Evolutionary conservation across 2,797 vertebrate genomes (phyloP).

Genomic region (Huso huso): DNA sequence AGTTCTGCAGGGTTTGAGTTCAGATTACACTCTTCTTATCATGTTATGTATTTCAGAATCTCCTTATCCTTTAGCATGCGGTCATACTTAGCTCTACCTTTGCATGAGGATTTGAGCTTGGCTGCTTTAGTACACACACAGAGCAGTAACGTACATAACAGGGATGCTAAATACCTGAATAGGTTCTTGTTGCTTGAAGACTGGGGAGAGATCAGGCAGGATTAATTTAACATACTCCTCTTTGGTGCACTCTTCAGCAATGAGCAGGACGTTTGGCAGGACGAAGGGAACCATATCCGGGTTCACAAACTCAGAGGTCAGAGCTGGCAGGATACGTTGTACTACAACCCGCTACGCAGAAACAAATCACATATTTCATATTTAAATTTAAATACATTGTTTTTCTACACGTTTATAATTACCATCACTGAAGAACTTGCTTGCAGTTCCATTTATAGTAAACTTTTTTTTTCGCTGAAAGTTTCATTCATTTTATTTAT

Average conservation of each 20-base stretch:
- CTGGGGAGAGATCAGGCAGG: conserved; percentile 86
- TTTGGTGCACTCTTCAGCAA: conserved; percentile 95
- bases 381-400: too few relatives aligned
- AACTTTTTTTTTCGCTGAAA: too few relatives aligned
- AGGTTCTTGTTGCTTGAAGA: conserved; percentile 96
- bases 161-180: conserved; percentile 69
- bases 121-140: too few relatives aligned
- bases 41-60: too few relatives aligned
- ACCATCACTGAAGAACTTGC: too few relatives aligned
- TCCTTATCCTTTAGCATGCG: too few relatives aligned
- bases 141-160: not conserved
- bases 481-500: not conserved
- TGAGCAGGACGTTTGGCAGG: conserved; percentile 90
- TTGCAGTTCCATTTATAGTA: too few relatives aligned
- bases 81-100: too few relatives aligned
- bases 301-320: conserved; percentile 93
- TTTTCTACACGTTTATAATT: too few relatives aligned
- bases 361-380: conserved; percentile 7
- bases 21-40: too few relatives aligned
- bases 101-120: too few relatives aligned
- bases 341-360: conserved; percentile 79
- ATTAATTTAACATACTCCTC: conserved; percentile 87
- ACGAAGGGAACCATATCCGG: conserved; percentile 98
- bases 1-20: too few relatives aligned
- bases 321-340: conserved; percentile 81